Evolutionary conservation across 1,140 invertebrate species (phyloP), one percentile per base, ranked within the genome.

Genomic region (Steinernema khuongi): DNA sequence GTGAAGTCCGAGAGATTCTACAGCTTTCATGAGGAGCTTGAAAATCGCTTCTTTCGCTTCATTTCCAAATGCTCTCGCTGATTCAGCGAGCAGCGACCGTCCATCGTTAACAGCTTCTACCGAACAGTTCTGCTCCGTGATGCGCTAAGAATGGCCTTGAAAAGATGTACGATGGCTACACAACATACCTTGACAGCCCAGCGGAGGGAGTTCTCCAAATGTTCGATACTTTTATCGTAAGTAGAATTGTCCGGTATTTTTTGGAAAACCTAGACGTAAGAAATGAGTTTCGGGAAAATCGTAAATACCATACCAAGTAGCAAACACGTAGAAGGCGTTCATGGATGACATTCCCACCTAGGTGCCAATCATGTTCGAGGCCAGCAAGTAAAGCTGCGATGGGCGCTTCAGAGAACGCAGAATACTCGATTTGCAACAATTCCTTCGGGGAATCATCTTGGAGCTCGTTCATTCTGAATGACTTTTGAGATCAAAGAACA

Each of bases 201-300:
- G 4, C 50, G 14, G 33, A 14, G 70, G 44, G 33, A 77, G 31
- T 19, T 74, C 43, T 33, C 31, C 68, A 30, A 74, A 70, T 29
- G 29, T 74, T 36, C 31, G 44, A 19, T 17, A 71, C 44, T 28
- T 77, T 67, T 19, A 31, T 66, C 22, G 31, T 36, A 41, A 14
- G 71, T 19, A 19, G 69, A 67, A 43, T 77, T 69, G 28, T 77
- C 75, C 1, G 74, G 76, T 2, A 77, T 67, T 26, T 74, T 77
- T 4, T 67, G 69, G 31, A 70, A 41, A n/a, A 77, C 68, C 60
- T 76, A 67, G 31, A 18, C 2, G 18, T n/a, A 22, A 2, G 11
- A 2, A 33, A 19, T 30, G 2, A 22, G 30, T 70, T 11, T 14
- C 18, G 18, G 31, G 7, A 11, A 67, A 67, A 7, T 19, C 19